A percentile compares a stretch with the other conserved stretches of the same genome.
Evolutionary conservation across 2,888 invertebrate genomes (phyloP).

Genomic region (Molorchus minor): DNA sequence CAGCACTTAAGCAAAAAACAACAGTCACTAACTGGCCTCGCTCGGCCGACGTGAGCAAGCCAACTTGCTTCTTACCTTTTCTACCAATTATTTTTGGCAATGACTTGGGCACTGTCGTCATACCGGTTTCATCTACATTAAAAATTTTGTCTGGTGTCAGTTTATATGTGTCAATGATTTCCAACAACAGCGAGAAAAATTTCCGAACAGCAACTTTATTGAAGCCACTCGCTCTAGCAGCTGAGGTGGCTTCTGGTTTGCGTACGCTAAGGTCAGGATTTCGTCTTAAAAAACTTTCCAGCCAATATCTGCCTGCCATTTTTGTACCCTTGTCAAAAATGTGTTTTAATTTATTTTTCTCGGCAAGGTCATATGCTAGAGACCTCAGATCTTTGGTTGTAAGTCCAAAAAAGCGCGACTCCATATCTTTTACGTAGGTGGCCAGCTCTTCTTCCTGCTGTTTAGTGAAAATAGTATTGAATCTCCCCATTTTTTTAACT

Average conservation of each 20-base stretch:
- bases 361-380: constrained; percentile 27
- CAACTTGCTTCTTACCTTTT: constrained; percentile 32
- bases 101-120: constrained; percentile 27
- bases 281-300: constrained; percentile 17
- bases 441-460: constrained; percentile 25
- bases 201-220: constrained; percentile 19
- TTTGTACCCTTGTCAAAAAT: constrained; percentile 13
- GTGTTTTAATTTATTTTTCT: constrained; percentile 23
- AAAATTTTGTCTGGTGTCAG: constrained; percentile 16
- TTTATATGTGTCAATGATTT: constrained; percentile 20
- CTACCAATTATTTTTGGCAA: constrained; percentile 24
- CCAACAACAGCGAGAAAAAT: constrained; percentile 19
- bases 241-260: constrained; percentile 27
- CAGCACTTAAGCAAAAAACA: constrained; percentile 30
- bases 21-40: constrained; percentile 28
- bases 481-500: neutral
- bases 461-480: neutral
- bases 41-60: constrained; percentile 28
- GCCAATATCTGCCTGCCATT: constrained; percentile 35
- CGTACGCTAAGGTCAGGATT: constrained; percentile 19
- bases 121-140: constrained; percentile 30
- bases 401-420: constrained; percentile 26
- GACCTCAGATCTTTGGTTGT: constrained; percentile 25
- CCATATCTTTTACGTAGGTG: constrained; percentile 25
- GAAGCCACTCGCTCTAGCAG: constrained; percentile 27